These are phyloP conservation scores for Calypte anna DNA, from an alignment of 2,113 vertebrate species.

Conservation along the genomic window DNA sequence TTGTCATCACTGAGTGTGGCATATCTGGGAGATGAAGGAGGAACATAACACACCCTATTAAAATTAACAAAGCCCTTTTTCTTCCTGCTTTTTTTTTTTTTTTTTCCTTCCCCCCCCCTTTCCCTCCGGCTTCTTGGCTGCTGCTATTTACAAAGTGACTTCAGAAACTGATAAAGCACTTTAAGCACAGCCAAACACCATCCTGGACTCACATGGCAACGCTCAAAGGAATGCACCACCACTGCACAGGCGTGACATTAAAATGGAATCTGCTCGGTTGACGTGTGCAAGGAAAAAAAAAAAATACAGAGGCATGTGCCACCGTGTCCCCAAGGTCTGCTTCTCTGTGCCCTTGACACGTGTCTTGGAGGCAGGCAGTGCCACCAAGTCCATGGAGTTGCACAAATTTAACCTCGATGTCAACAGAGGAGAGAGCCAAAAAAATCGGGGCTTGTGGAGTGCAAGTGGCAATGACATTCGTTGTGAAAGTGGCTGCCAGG, in stretches of 20 bases:
- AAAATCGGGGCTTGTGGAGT: rapidly evolving
- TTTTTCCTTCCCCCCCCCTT: no score
- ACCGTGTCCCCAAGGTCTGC: neutral
- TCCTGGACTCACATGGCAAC: conserved; percentile 39
- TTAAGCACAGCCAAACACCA: neutral
- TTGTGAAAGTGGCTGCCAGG: neutral
- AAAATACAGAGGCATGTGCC: neutral
- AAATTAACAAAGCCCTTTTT: conserved; percentile 50
- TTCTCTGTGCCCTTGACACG: conserved; percentile 4
- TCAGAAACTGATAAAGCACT: conserved; percentile 32
- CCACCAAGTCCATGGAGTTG: neutral
- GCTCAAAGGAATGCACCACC: conserved; percentile 20
- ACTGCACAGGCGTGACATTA: conserved; percentile 28
- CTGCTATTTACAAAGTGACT: conserved; percentile 36
- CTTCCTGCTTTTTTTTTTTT: neutral
- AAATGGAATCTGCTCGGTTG: conserved; percentile 23
- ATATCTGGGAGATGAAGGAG: conserved; percentile 22
- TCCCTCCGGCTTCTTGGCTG: neutral
- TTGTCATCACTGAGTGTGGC: conserved; percentile 44
- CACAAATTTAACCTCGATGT: neutral
- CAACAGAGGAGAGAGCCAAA: neutral
- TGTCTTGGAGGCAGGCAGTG: neutral
- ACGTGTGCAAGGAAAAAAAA: neutral
- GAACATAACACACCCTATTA: conserved; percentile 35
- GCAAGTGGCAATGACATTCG: rapidly evolving